A percentile compares a stretch with the other conserved stretches of the same genome.
Evolutionary conservation across 37 sponge, comb jelly and placozoan genomes (phyloP).

Genomic region (Theonella swinhoei): DNA sequence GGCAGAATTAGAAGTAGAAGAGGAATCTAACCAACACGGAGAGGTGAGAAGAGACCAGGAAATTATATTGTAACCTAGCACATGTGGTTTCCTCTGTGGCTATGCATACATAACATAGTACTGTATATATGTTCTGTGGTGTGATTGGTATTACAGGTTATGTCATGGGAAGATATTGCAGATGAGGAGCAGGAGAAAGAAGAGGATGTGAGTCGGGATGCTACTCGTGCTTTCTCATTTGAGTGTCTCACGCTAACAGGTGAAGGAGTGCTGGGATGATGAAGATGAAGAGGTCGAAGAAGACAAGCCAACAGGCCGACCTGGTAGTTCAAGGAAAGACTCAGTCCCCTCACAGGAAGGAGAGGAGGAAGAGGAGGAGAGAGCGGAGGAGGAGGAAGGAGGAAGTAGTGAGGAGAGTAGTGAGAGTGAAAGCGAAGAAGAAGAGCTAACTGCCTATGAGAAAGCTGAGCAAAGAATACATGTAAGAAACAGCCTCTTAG

Average conservation of each 20-base stretch:
- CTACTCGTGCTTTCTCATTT: too few relatives aligned
- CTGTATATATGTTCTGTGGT: too few relatives aligned
- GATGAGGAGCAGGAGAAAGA: slow-evolving; percentile 44
- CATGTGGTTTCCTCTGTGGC: too few relatives aligned
- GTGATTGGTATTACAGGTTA: too few relatives aligned
- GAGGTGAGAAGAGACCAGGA: too few relatives aligned
- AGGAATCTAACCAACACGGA: slow-evolving; percentile 43
- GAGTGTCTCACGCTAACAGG: too few relatives aligned
- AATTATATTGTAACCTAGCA: too few relatives aligned
- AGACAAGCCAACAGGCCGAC: neutral
- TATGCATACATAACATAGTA: too few relatives aligned
- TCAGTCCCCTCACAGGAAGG: slow-evolving; percentile 5
- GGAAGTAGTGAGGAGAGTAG: neutral
- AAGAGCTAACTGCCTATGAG: slow-evolving; percentile 37
- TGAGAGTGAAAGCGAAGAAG: slow-evolving; percentile 20
- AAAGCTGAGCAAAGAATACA: slow-evolving; percentile 36
- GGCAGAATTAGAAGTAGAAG: slow-evolving; percentile 46
- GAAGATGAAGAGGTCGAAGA: slow-evolving; percentile 22
- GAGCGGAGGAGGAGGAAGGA: slow-evolving; percentile 15
- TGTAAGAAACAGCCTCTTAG: too few relatives aligned
- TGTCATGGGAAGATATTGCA: slow-evolving; percentile 46
- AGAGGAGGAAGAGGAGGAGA: slow-evolving; percentile 24
- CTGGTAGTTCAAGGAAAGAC: neutral
- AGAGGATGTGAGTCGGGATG: too few relatives aligned
- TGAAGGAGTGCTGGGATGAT: slow-evolving; percentile 27